A percentile compares a stretch with the other conserved stretches of the same genome.
These are phyloP conservation scores for Chromobotia macracanthus DNA, from an alignment of 2,797 vertebrate genomes.

Conservation along the genomic window DNA sequence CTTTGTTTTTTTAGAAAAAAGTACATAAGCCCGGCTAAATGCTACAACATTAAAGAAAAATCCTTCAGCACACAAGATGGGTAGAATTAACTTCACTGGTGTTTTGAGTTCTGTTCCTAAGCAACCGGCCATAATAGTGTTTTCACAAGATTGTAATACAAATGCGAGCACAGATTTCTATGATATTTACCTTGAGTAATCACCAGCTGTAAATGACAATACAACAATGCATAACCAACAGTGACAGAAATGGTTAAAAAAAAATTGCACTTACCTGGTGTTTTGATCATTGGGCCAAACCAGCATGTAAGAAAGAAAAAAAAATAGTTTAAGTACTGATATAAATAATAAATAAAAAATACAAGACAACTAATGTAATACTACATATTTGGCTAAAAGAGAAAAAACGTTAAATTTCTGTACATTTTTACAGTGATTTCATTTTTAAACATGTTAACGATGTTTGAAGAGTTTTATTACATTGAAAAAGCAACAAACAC, in stretches of 20 bases:
- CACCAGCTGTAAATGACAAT: background rate
- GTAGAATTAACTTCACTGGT: background rate
- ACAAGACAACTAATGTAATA: background rate
- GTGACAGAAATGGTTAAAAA: background rate
- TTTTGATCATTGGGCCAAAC: slow-evolving; percentile 4
- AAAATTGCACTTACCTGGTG: slow-evolving; percentile 33
- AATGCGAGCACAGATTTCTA: background rate
- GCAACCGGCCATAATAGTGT: background rate
- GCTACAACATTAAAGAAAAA: slow-evolving; percentile 4
- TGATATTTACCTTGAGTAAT: background rate
- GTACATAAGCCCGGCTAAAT: background rate
- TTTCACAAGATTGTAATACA: background rate
- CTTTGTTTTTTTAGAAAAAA: slow-evolving; percentile 14
- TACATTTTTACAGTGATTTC: too few species aligned
- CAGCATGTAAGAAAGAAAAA: slow-evolving; percentile 28
- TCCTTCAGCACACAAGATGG: background rate
- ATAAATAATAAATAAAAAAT: background rate
- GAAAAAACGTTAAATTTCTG: background rate
- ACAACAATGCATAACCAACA: background rate
- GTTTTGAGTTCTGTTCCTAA: slow-evolving; percentile 24
- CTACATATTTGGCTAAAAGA: too few species aligned
- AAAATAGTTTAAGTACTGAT: background rate
- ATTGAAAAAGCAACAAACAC: background rate
- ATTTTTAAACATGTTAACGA: too few species aligned
- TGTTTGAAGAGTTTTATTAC: too few species aligned